Base-by-base conservation (phyloP, 2,113 vertebrate genomes). In the human (Homo sapiens) region DNA sequence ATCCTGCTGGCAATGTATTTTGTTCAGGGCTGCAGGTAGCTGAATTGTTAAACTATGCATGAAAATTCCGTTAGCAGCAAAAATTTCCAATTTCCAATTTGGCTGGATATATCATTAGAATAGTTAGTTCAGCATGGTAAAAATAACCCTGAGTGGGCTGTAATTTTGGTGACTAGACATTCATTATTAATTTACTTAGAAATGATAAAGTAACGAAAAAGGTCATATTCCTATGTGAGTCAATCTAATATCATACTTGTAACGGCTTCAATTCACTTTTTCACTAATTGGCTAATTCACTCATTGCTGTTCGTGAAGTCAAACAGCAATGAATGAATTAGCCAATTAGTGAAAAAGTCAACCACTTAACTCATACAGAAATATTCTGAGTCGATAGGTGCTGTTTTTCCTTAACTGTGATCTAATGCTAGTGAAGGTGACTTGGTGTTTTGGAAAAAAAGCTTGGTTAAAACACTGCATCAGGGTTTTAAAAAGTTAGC, bases 131-230 rank as follows among this genome's bases (percentile, higher is more conserved):
- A 85, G 75, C 17, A 78, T 38, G 32, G 64, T 96, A 97, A 98
- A 97, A 98, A 96, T 98, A 98, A 90, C 80, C 80, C 90, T 12
- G 4, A 92, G 48, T 38, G 48, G 91, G 68, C 55, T 92, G 32
- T 84, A 94, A 93, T 97, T 94, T 95, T 72, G 66, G 79, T 55
- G 40, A 43, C 70, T 92, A 75, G 86, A 43, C 64, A 93, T 89
- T 96, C 32, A 93, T 96, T 95, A 95, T 87, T 93, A 82, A 96
- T 87, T 92, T 89, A 89, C 64, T 50, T 90, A n/a, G 55, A 64
- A 96, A 90, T 94, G 66, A 92, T 64, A 92, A 72, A 68, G 6
- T 64, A 89, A 4, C 5, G 52, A 79, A 76, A 82, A 95, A 80
- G 18, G 7, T 81, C 13, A 17, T 86, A 80, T 87, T 70, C 18